Evolutionary conservation across 1,140 invertebrate genomes (phyloP).

Genomic region (Lucilia sericata): DNA sequence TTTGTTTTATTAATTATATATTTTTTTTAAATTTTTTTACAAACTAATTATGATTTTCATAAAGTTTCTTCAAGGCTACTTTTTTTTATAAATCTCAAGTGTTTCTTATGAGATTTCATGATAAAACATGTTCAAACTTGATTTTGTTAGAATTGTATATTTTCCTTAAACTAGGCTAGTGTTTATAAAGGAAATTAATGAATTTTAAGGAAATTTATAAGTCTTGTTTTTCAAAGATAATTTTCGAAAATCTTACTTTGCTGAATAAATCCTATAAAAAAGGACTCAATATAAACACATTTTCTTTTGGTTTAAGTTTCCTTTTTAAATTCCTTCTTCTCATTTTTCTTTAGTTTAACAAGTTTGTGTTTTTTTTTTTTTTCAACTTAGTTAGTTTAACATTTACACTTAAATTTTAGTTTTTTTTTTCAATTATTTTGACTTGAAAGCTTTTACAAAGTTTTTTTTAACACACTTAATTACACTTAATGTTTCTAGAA

Average conservation of each 20-base stretch:
- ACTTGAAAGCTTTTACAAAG: slow-evolving; percentile 42
- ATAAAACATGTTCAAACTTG: not conserved
- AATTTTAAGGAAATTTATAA: too few relatives aligned
- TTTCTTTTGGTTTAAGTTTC: too few relatives aligned
- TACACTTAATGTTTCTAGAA: slow-evolving; percentile 21
- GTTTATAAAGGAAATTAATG: too few relatives aligned
- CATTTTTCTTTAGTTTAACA: too few relatives aligned
- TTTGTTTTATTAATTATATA: slow-evolving; percentile 7
- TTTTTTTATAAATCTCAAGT: not conserved
- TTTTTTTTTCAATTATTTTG: not conserved
- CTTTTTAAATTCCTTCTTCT: too few relatives aligned
- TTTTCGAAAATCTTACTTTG: too few relatives aligned
- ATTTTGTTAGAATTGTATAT: not conserved
- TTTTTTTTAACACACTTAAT: slow-evolving; percentile 32
- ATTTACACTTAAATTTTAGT: not conserved
- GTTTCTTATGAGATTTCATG: not conserved
- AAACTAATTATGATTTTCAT: slow-evolving; percentile 38
- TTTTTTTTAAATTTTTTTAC: not conserved
- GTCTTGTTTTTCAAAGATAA: too few relatives aligned
- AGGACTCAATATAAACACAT: too few relatives aligned
- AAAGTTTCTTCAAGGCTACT: slow-evolving; percentile 31
- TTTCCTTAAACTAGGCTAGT: not conserved
- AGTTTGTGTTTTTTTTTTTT: too few relatives aligned
- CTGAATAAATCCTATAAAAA: too few relatives aligned
- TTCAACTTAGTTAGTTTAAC: slow-evolving; percentile 27